Evolutionary conservation across 2,888 invertebrate species (phyloP), one percentile per base, ranked within the genome.

Genomic region (Tetranychus truncatus): DNA sequence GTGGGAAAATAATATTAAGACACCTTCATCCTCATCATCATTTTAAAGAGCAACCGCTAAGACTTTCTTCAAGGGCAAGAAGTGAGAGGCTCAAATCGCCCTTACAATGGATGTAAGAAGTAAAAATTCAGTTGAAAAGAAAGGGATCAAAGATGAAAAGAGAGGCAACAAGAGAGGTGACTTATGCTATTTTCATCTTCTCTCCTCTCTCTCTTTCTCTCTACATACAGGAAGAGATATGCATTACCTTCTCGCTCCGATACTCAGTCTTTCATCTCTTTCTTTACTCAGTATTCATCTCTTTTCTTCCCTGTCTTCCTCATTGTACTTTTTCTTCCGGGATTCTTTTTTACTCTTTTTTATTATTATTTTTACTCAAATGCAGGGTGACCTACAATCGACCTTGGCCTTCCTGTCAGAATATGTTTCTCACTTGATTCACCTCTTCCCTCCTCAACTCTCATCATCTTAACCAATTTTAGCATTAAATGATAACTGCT

Each of bases 1-100:
- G 55, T 55, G 55, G 55, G 55, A 55, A 55, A 55, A 55, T 55
- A 55, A 55, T 55, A 55, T 55, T 55, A 55, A 55, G 55, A 55
- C 55, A 55, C 55, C 55, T 55, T 55, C 55, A 55, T 55, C 55
- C 15, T 55, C 55, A 55, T 15, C 55, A 55, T 55, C 55, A 55
- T 15, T 46, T 6, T 55, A 55, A 55, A 55, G 55, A 55, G 11
- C 2, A 55, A 6, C 15, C 9, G 15, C 11, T 55, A 55, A 55
- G 55, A 55, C 11, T 34, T 34, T 34, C 34, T 34, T 34, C 9
- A 15, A 55, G 55, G 55, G 55, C 15, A 55, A 55, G 55, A 55
- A 55, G 15, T 55, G 55, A 55, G 15, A 15, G 55, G 55, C 55
- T 55, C 9, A 55, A 55, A 55, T 55, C 55, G 7, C 6, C 55